Base-by-base conservation (phyloP, 2,797 vertebrate species). In the Macropodus opercularis region DNA sequence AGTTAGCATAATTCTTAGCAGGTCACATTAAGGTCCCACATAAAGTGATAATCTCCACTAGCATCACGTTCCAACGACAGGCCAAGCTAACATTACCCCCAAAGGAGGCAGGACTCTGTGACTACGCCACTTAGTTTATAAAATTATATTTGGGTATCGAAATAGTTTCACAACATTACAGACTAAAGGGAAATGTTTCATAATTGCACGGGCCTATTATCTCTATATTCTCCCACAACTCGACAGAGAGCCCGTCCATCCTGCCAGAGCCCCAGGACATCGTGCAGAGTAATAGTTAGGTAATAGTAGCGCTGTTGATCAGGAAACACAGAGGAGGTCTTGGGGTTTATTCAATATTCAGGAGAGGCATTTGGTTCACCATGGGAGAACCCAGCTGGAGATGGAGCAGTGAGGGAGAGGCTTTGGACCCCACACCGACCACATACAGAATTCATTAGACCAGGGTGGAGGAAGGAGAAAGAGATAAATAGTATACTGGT, bases 301-400 rank as follows among this genome's bases (percentile, higher is more conserved):
- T 78, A 81, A 81, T 57, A 68, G 71, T 49, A 43, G 59, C 11
- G 60, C 77, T 75, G 84, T 76, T 81, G 79, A 87, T 89, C 77
- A 86, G 84, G 83, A 89, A 83, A 84, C 79, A 58, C 3, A 1
- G 56, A 72, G 79, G 84, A 77, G 83, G 80, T 83, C 73, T 64
- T 29, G 65, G 50, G 72, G 55, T 75, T 85, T 77, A 87, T 91
- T 88, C 82, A 91, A 86, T 89, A 92, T 91, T 91, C 87, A 91
- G 69, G 65, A 85, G 81, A 90, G 87, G 72, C 87, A 91, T 91
- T 90, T 90, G 86, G 78, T 72, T 63, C 86, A 31, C 83, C 31
- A 42, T 81, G 73, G 84, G 86, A 69, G 85, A 40, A 53, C 70
- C 57, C 85, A 84, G 86, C 79, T 81, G 69, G 86, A 84, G 68